These are phyloP conservation scores for Drosophila kurseongensis DNA, from an alignment of 1,140 invertebrate species.

Conservation along the genomic window DNA sequence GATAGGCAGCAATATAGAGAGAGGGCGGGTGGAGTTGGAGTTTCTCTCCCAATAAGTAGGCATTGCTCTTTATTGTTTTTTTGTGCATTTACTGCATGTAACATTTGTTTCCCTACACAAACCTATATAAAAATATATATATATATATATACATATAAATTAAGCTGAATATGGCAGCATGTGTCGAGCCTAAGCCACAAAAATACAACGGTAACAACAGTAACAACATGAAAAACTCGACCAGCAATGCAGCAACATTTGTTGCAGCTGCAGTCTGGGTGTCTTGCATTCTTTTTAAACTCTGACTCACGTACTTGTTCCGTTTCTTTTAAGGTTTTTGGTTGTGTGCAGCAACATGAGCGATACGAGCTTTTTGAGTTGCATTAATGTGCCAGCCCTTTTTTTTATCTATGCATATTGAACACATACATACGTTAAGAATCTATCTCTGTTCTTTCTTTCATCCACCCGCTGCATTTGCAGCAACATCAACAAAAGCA, in stretches of 20 bases:
- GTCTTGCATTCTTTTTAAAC: constrained; percentile 30
- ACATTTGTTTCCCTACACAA: constrained; percentile 50
- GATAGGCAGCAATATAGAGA: constrained; percentile 14
- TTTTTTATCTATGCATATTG: constrained; percentile 68
- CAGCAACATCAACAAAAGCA: constrained; percentile 13
- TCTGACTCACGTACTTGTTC: constrained; percentile 49
- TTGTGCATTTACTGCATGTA: constrained; percentile 63
- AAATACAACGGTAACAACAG: constrained; percentile 29
- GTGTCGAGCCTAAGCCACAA: constrained; percentile 51
- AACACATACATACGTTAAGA: constrained; percentile 64
- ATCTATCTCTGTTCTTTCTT: constrained; percentile 1
- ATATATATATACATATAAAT: background rate
- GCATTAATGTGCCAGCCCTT: constrained; percentile 43
- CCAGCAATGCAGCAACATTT: constrained; percentile 65
- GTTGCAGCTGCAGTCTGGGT: constrained; percentile 42
- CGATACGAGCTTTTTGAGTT: constrained; percentile 47
- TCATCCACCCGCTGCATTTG: background rate
- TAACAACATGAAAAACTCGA: constrained; percentile 46
- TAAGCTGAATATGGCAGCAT: constrained; percentile 66
- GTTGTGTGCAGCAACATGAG: constrained; percentile 25
- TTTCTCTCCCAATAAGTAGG: constrained; percentile 40
- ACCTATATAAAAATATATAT: constrained; percentile 15
- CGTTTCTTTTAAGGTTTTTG: constrained; percentile 11
- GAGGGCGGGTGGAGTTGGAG: constrained; percentile 25
- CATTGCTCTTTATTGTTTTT: constrained; percentile 58